These are phyloP conservation scores for Plumapathes pennacea DNA, from an alignment of 92 coral and sea anemone species.

Conservation along the genomic window DNA sequence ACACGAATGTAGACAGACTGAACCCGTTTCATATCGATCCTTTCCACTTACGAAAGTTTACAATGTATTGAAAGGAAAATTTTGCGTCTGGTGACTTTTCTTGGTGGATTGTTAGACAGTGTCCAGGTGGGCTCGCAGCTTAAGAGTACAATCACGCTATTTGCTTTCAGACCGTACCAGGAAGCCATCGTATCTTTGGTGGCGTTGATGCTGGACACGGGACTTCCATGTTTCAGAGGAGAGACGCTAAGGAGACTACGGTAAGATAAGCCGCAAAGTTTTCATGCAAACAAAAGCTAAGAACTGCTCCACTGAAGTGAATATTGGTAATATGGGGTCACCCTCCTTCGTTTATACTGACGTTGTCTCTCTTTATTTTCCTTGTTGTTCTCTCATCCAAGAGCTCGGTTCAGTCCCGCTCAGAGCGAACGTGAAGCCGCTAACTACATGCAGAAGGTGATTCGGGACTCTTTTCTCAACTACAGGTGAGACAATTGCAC, in stretches of 20 bases:
- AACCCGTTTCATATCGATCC: too few species aligned
- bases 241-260: slow-evolving; percentile 93
- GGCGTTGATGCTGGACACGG: slow-evolving; percentile 97
- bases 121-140: too few species aligned
- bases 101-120: too few species aligned
- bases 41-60: too few species aligned
- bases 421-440: slow-evolving; percentile 98
- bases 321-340: too few species aligned
- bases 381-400: slow-evolving; percentile 8
- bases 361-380: not conserved
- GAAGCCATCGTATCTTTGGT: slow-evolving; percentile 95
- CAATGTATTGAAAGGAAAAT: too few species aligned
- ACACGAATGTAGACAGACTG: too few species aligned
- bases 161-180: slow-evolving; percentile 80
- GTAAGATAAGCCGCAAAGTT: slow-evolving; percentile 18
- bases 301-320: too few species aligned
- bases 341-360: too few species aligned
- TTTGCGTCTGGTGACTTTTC: too few species aligned
- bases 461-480: slow-evolving; percentile 92
- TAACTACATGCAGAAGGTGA: slow-evolving; percentile 91
- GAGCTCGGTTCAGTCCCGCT: slow-evolving; percentile 95
- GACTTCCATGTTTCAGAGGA: slow-evolving; percentile 98
- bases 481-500: slow-evolving; percentile 85
- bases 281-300: too few species aligned
- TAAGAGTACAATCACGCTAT: too few species aligned